phyloP scores from a whole-genome alignment of 2,797 vertebrate species.

The Myotis vivesi region DNA sequence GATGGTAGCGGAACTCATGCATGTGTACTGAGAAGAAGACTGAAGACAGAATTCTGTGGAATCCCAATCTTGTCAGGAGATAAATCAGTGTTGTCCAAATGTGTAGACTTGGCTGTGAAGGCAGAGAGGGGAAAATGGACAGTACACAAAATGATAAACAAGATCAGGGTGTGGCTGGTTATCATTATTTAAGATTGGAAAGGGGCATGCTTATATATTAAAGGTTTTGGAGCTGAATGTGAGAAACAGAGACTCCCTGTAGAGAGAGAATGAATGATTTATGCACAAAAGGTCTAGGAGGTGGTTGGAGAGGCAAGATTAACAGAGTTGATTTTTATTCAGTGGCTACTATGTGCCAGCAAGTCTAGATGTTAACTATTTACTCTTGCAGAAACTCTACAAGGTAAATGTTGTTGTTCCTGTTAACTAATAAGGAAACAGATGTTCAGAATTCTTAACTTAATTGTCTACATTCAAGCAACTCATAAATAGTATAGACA shows the following conservation, averaged over 20 bases:
- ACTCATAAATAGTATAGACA: neutral
- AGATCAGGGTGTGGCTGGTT: neutral
- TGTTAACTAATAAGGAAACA: neutral
- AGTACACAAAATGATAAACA: neutral
- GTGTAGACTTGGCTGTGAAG: neutral
- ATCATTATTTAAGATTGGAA: neutral
- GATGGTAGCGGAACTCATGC: neutral
- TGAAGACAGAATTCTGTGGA: neutral
- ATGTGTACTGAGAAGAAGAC: neutral
- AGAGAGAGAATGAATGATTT: neutral
- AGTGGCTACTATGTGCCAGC: neutral
- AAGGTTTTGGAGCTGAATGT: neutral
- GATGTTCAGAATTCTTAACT: neutral
- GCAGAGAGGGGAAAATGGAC: neutral
- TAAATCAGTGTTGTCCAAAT: neutral
- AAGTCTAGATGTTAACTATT: neutral
- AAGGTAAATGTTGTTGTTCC: neutral
- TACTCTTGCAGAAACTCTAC: neutral
- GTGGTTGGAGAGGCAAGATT: neutral
- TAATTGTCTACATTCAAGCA: neutral
- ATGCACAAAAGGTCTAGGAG: neutral
- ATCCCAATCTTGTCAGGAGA: neutral
- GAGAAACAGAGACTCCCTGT: neutral
- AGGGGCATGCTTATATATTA: neutral
- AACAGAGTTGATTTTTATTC: neutral